phyloP scores from a whole-genome alignment of 2,888 invertebrate species.

The Standfussiana lucernea region DNA sequence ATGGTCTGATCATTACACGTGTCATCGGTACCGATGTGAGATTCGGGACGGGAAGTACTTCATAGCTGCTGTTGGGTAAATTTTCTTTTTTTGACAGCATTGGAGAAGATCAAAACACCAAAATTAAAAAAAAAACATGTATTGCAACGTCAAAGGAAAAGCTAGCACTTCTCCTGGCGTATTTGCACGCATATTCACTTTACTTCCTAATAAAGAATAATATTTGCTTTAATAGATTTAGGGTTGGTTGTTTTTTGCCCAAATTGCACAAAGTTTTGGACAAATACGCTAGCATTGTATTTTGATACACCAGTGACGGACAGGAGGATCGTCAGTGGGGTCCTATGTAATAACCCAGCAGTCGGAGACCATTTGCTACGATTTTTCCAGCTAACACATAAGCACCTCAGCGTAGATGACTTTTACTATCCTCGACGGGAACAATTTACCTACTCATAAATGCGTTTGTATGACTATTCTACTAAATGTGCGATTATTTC shows the following conservation, averaged over 20 bases:
- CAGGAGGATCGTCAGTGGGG: not conserved
- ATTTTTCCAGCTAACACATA: not conserved
- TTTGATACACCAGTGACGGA: not conserved
- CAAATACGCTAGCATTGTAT: not conserved
- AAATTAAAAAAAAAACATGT: not conserved
- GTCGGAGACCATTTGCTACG: not conserved
- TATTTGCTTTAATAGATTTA: not conserved
- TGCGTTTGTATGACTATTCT: not conserved
- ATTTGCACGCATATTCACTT: not conserved
- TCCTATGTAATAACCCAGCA: not conserved
- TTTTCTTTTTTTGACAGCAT: not conserved
- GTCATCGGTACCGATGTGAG: conserved; percentile 87
- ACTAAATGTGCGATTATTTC: not conserved
- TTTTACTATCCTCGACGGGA: not conserved
- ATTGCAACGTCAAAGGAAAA: not conserved
- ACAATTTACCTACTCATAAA: not conserved
- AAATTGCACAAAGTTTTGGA: not conserved
- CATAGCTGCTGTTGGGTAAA: conserved; percentile 88
- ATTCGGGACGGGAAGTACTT: conserved; percentile 89
- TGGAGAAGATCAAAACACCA: not conserved
- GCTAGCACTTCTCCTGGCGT: not conserved
- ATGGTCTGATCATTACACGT: conserved; percentile 89
- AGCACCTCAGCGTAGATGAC: not conserved
- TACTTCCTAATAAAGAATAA: not conserved
- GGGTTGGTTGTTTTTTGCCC: not conserved